These are phyloP conservation scores for Oreochromis tanganicae DNA, from an alignment of 2,113 vertebrate genomes.

Conservation along the genomic window DNA sequence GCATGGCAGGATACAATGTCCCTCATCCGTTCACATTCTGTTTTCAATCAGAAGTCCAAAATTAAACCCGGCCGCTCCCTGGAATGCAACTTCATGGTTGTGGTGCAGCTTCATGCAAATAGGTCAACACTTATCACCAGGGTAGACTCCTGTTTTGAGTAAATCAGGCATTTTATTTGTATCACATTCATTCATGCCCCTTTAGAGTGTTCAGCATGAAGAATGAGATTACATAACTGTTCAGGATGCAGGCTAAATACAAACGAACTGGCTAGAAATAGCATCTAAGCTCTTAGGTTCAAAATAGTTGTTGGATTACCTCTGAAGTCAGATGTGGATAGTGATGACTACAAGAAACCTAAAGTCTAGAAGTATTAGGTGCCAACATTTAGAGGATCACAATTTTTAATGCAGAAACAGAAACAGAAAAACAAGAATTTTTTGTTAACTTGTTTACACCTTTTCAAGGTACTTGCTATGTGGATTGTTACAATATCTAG, in stretches of 20 bases:
- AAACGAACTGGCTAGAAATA: neutral
- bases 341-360: neutral
- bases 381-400: neutral
- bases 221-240: neutral
- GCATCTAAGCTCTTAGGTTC: neutral
- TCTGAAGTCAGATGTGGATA: neutral
- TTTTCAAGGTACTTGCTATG: neutral
- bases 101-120: constrained; percentile 31
- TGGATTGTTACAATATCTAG: neutral
- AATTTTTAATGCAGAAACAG: neutral
- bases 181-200: neutral
- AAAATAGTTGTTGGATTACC: neutral
- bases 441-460: neutral
- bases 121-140: constrained; percentile 17
- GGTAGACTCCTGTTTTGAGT: neutral
- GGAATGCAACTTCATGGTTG: constrained; percentile 38
- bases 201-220: neutral
- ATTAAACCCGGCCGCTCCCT: constrained; percentile 49
- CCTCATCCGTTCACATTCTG: constrained; percentile 38
- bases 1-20: constrained; percentile 50
- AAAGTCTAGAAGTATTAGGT: neutral
- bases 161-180: neutral
- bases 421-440: neutral
- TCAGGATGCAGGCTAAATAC: neutral
- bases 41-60: constrained; percentile 52